Evolutionary conservation across 2,113 vertebrate genomes (phyloP), one percentile per base, ranked within the genome.

Genomic region (Amia ocellicauda): DNA sequence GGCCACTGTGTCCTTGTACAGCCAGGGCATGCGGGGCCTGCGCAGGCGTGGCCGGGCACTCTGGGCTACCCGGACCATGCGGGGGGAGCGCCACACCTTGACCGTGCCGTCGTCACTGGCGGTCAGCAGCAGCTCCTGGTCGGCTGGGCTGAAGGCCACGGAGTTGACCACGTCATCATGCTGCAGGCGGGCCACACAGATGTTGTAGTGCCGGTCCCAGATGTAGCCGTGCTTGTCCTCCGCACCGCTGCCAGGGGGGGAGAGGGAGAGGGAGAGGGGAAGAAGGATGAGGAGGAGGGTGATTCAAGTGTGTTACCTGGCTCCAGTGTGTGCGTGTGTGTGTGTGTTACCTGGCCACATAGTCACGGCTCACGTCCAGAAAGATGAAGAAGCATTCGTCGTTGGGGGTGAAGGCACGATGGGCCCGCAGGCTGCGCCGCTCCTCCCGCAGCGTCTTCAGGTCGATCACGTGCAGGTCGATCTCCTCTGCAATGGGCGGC

Each of bases 301-400:
- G n/a, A n/a, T n/a, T n/a, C n/a, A n/a, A n/a, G n/a, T n/a, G n/a
- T n/a, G n/a, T n/a, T n/a, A 11, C 31, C 1, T 1, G 31, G 2
- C 31, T 36, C 31, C 24, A 42, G 2, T 13, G 13, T 9, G 13
- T 14, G 14, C 41, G 76, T 41, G 14, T 13, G 20, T n/a, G 4
- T 19, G 14, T n/a, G 19, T 28, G 27, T 49, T 62, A 98, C 97
- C 97, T 98, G 28, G 96, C 97, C 8, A 98, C 96, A 0, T 98
- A 98, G 85, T 99, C 96, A 61, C 84, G 87, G 88, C 96, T 98
- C 85, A 99, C 95, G 0, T 97, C 95, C 2, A 99, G 86, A 79
- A 98, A 98, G 77, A 98, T 96, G 75, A 98, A 99, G 90, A 97
- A 96, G 78, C 92, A 97, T 78, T 98, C 94, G 2, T 98, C 94